phyloP scores from a whole-genome alignment of 2,888 invertebrate species.

The Parnassius apollo region DNA sequence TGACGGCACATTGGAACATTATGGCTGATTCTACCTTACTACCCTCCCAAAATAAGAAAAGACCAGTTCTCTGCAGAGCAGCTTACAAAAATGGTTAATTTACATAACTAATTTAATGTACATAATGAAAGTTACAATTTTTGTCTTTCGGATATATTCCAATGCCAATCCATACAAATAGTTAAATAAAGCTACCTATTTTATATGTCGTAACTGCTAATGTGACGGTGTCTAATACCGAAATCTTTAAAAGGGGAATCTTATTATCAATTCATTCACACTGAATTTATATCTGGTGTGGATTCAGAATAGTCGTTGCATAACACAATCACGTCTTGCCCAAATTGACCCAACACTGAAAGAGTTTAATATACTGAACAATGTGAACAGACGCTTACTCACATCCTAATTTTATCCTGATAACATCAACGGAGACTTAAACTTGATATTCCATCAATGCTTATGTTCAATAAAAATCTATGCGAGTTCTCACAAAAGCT shows the following conservation, averaged over 20 bases:
- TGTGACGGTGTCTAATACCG: constrained; percentile 28
- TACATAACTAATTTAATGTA: too few species aligned
- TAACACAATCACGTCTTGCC: constrained; percentile 67
- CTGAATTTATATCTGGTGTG: constrained; percentile 48
- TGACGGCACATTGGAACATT: too few species aligned
- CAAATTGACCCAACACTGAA: constrained; percentile 70
- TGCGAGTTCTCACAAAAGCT: neutral
- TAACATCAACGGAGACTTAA: constrained; percentile 14
- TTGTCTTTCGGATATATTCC: too few species aligned
- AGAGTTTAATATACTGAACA: constrained; percentile 76
- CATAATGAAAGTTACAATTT: too few species aligned
- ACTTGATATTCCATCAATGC: constrained; percentile 40
- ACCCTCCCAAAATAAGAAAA: too few species aligned
- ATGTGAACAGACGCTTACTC: constrained; percentile 56
- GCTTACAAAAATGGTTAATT: too few species aligned
- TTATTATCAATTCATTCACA: constrained; percentile 47
- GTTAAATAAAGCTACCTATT: neutral
- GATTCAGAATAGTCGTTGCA: constrained; percentile 57
- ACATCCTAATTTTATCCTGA: constrained; percentile 33
- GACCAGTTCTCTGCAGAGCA: too few species aligned
- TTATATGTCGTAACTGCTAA: constrained; percentile 28
- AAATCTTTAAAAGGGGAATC: constrained; percentile 37
- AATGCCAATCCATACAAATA: too few species aligned
- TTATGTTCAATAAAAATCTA: neutral
- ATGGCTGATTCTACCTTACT: too few species aligned